phyloP scores from a whole-genome alignment of 2,113 vertebrate genomes.

The Hippolais icterina region DNA sequence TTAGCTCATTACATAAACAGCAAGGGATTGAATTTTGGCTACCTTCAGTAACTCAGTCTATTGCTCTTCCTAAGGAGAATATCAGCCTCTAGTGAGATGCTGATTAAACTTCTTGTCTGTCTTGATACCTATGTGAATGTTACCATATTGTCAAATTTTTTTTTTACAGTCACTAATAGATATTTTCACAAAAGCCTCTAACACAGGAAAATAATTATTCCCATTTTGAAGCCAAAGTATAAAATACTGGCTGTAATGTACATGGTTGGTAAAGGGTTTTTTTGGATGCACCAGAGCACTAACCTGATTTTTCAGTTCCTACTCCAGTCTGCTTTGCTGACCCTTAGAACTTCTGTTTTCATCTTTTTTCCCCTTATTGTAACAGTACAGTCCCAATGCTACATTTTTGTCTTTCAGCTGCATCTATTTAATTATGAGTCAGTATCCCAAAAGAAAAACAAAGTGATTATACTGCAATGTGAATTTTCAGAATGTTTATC shows the following conservation, averaged over 20 bases:
- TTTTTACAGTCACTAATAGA: not conserved
- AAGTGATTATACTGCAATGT: slow-evolving; percentile 47
- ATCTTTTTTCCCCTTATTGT: not conserved
- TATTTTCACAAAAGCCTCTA: not conserved
- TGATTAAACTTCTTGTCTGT: not conserved
- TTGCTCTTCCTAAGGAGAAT: not conserved
- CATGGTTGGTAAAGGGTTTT: not conserved
- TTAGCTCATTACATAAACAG: slow-evolving; percentile 46
- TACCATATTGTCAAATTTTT: not conserved
- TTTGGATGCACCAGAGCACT: not conserved
- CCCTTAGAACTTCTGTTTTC: not conserved
- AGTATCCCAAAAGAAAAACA: slow-evolving; percentile 52
- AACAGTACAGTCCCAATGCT: not conserved
- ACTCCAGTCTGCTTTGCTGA: not conserved
- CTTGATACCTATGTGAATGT: not conserved
- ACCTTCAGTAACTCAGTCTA: not conserved
- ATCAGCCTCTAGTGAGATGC: not conserved
- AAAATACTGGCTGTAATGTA: not conserved
- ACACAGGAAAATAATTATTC: not conserved
- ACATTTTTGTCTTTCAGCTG: slow-evolving; percentile 14
- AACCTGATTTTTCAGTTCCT: not conserved
- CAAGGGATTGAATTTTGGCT: not conserved
- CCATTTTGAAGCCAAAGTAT: not conserved
- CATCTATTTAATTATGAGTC: slow-evolving; percentile 53
- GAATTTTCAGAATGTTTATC: slow-evolving; percentile 57